Evolutionary conservation across 2,888 invertebrate species (phyloP), one percentile per base, ranked within the genome.

Genomic region (Erannis defoliaria): DNA sequence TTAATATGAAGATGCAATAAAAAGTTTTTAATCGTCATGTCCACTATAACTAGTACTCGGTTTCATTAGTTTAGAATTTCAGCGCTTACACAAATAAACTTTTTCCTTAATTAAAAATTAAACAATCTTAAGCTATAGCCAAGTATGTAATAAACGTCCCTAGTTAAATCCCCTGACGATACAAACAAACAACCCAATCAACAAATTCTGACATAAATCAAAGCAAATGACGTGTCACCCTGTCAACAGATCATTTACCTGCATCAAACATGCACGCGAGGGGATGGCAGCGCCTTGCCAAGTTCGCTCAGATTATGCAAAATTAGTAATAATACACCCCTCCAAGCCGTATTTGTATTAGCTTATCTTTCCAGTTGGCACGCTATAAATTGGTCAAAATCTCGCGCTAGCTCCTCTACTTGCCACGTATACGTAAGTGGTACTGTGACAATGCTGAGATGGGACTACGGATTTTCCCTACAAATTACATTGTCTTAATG

Each of bases 381-480:
- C 93, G 86, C 86, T 85, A 88, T 92, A 93, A 91, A 90, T 93
- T 93, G 93, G 93, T 93, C 93, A 93, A 91, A 92, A 93, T 92
- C 92, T 90, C 87, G 81, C 23, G 18, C 81, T 88, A 84, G 83
- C 86, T 89, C 80, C 89, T 85, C 81, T 85, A 89, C 84, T 89
- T 81, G 77, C 81, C 80, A 83, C 82, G 85, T 88, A 85, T 82
- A 81, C 79, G 77, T 85, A 81, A 85, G 80, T 73, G 71, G 72
- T 86, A 81, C 78, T 82, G 81, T 81, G 74, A 38, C 81, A 60
- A 81, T 62, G 23, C 19, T 18, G 38, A 12, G 1, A 9, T n/a
- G 1, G n/a, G 14, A 10, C 21, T n/a, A 1, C 37, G 58, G 46
- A 48, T 26, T 12, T 19, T 12, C 5, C n/a, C n/a, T n/a, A n/a